A percentile compares a stretch with the other conserved stretches of the same genome.
Conservation (phyloP, 2,888 invertebrate genomes). For the Hydropsyche betteni region DNA sequence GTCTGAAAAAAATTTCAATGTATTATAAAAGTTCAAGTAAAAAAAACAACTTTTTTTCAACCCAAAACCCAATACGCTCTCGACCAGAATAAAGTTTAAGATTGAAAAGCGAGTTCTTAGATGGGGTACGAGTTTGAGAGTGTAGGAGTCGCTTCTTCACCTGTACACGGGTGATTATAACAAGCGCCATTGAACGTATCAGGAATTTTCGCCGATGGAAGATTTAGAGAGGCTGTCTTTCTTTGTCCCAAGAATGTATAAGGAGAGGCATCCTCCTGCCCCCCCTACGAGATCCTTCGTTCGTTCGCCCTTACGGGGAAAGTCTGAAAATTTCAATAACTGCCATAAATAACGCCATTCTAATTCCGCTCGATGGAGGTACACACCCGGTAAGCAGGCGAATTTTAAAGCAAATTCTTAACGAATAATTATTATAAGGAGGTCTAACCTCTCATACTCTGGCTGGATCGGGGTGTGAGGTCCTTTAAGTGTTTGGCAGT, state of each 20-base stretch:
- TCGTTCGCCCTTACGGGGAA: slow-evolving; percentile 30
- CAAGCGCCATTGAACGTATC: slow-evolving; percentile 22
- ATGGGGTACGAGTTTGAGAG: too few species aligned
- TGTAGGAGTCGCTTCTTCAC: not conserved
- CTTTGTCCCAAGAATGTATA: slow-evolving; percentile 36
- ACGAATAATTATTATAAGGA: slow-evolving; percentile 41
- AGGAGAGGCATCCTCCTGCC: slow-evolving; percentile 21
- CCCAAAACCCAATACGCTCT: too few species aligned
- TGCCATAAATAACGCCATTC: slow-evolving; percentile 50
- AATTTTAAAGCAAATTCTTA: slow-evolving; percentile 42
- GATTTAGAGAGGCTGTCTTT: slow-evolving; percentile 34
- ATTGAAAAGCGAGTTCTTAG: too few species aligned
- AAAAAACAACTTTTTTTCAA: too few species aligned
- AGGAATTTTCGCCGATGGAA: slow-evolving; percentile 23
- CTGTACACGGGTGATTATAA: slow-evolving; percentile 21
- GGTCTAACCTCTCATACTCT: slow-evolving; percentile 8
- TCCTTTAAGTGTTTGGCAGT: slow-evolving; percentile 8
- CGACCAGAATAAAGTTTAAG: too few species aligned
- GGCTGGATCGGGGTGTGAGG: not conserved
- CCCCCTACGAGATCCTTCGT: not conserved
- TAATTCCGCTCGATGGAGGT: slow-evolving; percentile 44
- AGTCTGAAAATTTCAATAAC: slow-evolving; percentile 51
- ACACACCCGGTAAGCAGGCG: slow-evolving; percentile 22
- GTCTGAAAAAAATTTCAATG: too few species aligned
- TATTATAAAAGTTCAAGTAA: too few species aligned